A percentile compares a stretch with the other conserved stretches of the same genome.
Conservation (phyloP, 2,888 invertebrate species). For the Drosophila affinis region DNA sequence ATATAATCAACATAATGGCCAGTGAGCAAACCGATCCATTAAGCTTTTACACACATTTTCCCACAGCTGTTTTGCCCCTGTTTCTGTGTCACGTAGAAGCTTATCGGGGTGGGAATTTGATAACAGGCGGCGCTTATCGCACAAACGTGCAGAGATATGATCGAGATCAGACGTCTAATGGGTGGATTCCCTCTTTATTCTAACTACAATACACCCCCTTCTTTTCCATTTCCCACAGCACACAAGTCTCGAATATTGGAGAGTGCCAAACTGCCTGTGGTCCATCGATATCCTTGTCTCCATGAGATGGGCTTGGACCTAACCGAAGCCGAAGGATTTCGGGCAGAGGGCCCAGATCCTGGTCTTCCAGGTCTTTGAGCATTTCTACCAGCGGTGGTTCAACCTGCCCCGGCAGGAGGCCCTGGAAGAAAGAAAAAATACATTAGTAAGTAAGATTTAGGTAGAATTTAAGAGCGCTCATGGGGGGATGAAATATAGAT, state of each 20-base stretch:
- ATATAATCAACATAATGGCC: constrained; percentile 43
- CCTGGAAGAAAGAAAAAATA: background rate
- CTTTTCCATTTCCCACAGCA: constrained; percentile 25
- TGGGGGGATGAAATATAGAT: too few species aligned
- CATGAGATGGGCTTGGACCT: constrained; percentile 45
- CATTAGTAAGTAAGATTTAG: background rate
- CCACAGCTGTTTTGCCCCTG: background rate
- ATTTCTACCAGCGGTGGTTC: constrained; percentile 49
- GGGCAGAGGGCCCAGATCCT: constrained; percentile 80
- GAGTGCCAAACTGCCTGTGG: constrained; percentile 4
- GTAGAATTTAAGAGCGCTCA: background rate
- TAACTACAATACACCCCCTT: background rate
- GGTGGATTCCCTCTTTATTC: too few species aligned
- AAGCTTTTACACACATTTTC: too few species aligned
- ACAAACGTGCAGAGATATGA: background rate
- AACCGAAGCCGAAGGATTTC: constrained; percentile 68
- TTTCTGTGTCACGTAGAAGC: background rate
- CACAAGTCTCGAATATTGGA: constrained; percentile 30
- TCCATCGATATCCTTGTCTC: constrained; percentile 22
- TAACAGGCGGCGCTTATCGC: background rate
- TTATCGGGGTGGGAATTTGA: background rate
- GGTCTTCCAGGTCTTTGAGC: constrained; percentile 52
- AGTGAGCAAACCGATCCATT: constrained; percentile 37
- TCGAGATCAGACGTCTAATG: too few species aligned
- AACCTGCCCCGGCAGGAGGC: constrained; percentile 76